Conservation (phyloP, 2,797 vertebrate genomes). For the Urophycis tenuis region DNA sequence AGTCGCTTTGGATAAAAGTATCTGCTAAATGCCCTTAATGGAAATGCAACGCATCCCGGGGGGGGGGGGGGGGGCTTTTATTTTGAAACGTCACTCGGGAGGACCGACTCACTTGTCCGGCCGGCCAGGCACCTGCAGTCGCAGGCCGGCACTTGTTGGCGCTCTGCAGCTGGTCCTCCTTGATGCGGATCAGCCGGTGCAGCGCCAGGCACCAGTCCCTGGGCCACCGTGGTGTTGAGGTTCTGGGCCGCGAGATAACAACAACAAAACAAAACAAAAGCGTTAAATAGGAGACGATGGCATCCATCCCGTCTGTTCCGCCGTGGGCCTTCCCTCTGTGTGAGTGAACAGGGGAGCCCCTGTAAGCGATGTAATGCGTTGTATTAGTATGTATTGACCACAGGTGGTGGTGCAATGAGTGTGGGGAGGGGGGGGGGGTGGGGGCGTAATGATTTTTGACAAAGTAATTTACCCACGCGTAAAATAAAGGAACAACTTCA, state of each 20-base stretch:
- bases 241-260: constrained; percentile 73
- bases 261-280: not conserved
- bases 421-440: not conserved
- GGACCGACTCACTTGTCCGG: constrained; percentile 88
- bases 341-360: not conserved
- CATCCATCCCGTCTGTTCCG: not conserved
- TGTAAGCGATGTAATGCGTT: not conserved
- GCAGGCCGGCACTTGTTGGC: constrained; percentile 94
- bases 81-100: too few species aligned
- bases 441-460: not conserved
- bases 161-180: constrained; percentile 93
- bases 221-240: constrained; percentile 90
- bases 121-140: constrained; percentile 87
- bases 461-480: constrained; percentile 6
- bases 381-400: not conserved
- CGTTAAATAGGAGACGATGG: not conserved
- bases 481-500: not conserved
- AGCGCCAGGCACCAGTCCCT: constrained; percentile 96
- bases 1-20: too few species aligned
- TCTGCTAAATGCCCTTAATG: too few species aligned
- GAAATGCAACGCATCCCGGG: too few species aligned
- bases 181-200: constrained; percentile 90
- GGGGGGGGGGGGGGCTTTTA: too few species aligned
- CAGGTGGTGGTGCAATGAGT: not conserved
- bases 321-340: too few species aligned